Percentiles rank a stretch among this genome's conserved stretches.
Conservation (phyloP, 2,113 vertebrate species). For the Mus spicilegus region DNA sequence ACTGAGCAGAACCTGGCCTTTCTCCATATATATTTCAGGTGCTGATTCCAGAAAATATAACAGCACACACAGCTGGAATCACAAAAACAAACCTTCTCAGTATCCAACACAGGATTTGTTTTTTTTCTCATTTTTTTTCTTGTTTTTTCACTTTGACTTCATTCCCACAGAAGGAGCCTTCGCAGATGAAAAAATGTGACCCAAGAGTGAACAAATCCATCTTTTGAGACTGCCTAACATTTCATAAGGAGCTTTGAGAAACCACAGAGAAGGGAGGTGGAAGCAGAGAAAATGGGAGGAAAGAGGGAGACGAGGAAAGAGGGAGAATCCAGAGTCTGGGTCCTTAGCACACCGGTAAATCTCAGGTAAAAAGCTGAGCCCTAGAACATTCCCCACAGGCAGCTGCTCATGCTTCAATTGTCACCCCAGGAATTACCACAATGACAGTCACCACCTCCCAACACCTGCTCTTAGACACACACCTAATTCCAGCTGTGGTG, state of each 20-base stretch:
- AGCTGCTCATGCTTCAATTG: background rate
- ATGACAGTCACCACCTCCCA: background rate
- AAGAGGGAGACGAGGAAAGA: background rate
- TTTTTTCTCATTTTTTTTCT: background rate
- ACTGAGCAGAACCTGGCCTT: background rate
- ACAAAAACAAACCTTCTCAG: constrained; percentile 40
- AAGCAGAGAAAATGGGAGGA: background rate
- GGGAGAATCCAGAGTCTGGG: background rate
- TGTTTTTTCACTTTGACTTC: constrained; percentile 6
- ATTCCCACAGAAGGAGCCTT: background rate
- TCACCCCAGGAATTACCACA: background rate
- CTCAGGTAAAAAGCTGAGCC: background rate
- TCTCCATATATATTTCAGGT: background rate
- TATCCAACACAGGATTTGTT: background rate
- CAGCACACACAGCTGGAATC: background rate
- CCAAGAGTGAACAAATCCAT: background rate
- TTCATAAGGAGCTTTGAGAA: constrained; percentile 54
- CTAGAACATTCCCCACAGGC: background rate
- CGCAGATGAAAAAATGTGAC: background rate
- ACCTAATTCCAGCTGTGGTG: background rate
- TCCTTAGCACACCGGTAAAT: background rate
- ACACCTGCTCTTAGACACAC: background rate
- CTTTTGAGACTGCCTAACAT: constrained; percentile 54
- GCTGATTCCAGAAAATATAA: constrained; percentile 20
- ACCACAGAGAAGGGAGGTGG: background rate